Evolutionary conservation across 2,888 invertebrate species (phyloP).

Genomic region (Vanessa cardui): DNA sequence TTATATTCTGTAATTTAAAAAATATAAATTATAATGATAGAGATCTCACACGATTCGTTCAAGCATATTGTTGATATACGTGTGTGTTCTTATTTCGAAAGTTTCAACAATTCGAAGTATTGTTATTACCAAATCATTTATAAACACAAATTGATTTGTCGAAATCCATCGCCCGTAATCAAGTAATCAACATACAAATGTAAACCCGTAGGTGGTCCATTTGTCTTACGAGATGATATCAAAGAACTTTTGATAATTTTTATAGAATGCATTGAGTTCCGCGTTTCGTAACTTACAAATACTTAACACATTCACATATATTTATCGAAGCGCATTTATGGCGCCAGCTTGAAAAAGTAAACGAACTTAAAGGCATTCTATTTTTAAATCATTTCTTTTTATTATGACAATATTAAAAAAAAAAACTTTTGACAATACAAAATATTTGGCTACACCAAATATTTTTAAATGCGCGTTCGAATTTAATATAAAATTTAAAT

Average conservation of each 20-base stretch:
- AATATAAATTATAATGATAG: too few species aligned
- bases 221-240: slow-evolving; percentile 26
- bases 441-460: too few species aligned
- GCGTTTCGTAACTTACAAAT: slow-evolving; percentile 10
- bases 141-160: slow-evolving; percentile 16
- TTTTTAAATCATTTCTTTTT: too few species aligned
- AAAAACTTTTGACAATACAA: too few species aligned
- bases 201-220: slow-evolving; percentile 34
- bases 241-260: slow-evolving; percentile 26
- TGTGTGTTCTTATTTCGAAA: neutral
- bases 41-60: too few species aligned
- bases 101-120: slow-evolving; percentile 25
- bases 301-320: neutral
- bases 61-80: too few species aligned
- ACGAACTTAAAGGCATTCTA: too few species aligned
- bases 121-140: slow-evolving; percentile 19
- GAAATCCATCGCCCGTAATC: slow-evolving; percentile 25
- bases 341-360: too few species aligned
- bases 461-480: too few species aligned
- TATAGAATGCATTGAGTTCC: slow-evolving; percentile 7
- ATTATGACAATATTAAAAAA: too few species aligned
- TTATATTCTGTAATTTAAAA: too few species aligned
- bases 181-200: slow-evolving; percentile 35
- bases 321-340: neutral
- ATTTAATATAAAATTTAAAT: too few species aligned